Evolutionary conservation across 2,888 invertebrate genomes (phyloP), one percentile per base, ranked within the genome.

Genomic region (Scelioninae gen. 2): DNA sequence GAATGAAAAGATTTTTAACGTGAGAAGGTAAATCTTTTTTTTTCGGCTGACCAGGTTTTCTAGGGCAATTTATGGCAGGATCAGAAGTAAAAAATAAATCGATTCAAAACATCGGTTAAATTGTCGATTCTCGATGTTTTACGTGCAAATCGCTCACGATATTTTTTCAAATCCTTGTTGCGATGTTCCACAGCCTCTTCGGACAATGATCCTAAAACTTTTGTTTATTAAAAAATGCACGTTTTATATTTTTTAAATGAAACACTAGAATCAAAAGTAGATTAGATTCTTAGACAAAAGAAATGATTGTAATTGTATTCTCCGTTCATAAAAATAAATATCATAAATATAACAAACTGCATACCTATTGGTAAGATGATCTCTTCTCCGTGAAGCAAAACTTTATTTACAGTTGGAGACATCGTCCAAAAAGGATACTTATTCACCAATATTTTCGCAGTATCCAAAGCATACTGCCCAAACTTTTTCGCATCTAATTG

Each of bases 391-490:
- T 43, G 43, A n/a, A 43, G 19, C 43, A 43, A 10, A n/a, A 43
- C 5, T 43, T 43, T 43, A 10, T 18, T 18, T 0, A 43, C 13
- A 1, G 43, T 43, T 19, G 43, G 43, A 19, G 4, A 19, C 43
- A 43, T 43, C n/a, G 19, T 43, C 43, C 43, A 43, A 37, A 37
- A 37, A 1, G 37, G 15, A 37, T 15, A 37, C 6, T 37, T 37
- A 3, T 37, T 10, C 1, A 37, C 37, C 5, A 37, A 4, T 1
- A 37, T 11, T 15, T 37, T 37, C 6, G 37, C 37, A 11, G 37
- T 37, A 5, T 37, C 37, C 4, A 37, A 15, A 2, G 37, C 37
- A 37, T 37, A 37, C 5, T 4, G 5, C 6, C 37, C 37, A 37
- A 37, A 37, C 15, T 37, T 37, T 37, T 1, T 10, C 4, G 37